Evolutionary conservation across 2,888 invertebrate genomes (phyloP), one percentile per base, ranked within the genome.

Genomic region (Sisyra nigra): DNA sequence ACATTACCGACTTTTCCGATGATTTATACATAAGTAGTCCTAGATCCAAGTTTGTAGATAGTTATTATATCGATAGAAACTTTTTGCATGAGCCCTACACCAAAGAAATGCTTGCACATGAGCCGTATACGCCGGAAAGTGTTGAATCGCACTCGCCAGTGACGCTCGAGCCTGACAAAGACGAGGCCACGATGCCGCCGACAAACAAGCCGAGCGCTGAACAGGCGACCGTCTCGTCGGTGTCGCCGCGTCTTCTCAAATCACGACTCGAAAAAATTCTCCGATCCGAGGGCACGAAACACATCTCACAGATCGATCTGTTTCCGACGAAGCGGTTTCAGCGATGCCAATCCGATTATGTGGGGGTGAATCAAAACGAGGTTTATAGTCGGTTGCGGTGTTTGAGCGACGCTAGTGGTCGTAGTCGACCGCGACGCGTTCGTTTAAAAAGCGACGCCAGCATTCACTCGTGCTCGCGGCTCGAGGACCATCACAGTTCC

Each of bases 41-140:
- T 17, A 17, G 15, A 15, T 37, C 18, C n/a, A 17, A 37, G 14
- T 17, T 17, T 37, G 37, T 17, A 37, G 13, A 40, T 41, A 41
- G 19, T 34, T 30, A 18, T 34, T 48, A 51, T 41, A 52, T 63
- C 50, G 61, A 63, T 52, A 55, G 55, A 36, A 63, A 65, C 54
- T 57, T 69, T 49, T 61, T 71, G 65, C 69, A 69, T 62, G 68
- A 70, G 51, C 62, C 59, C 47, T 62, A 67, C 48, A 58, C 66
- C 52, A 63, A 63, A 49, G 61, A 58, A 44, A 61, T 60, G 61
- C 51, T 62, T 30, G 51, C 53, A 54, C 62, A 75, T 53, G 82
- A 82, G 52, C 84, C 85, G 0, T 85, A 85, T 53, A 85, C 85
- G 0, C 85, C 85, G n/a, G 85, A 85, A 54, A 83, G 82, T 58